Base-by-base conservation (phyloP, 2,113 vertebrate genomes). In the Tringa solitaria region DNA sequence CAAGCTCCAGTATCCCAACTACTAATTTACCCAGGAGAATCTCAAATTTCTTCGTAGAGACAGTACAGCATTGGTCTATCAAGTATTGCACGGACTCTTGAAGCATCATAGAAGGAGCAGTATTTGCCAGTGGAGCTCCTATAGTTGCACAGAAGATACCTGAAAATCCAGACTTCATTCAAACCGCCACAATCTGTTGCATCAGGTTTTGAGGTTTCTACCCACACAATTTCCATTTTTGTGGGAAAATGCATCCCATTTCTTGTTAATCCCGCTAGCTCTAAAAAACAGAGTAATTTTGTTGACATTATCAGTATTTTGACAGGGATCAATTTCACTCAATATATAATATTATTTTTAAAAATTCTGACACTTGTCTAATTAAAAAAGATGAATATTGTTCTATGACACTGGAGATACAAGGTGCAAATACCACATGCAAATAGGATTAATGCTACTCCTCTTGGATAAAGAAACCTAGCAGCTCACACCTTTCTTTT, bases 341-440 rank as follows among this genome's bases (percentile, higher is more conserved):
- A 39, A 63, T 82, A 77, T 72, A 81, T 56, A 68, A 84, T 69
- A 75, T 14, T 64, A 18, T 65, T 90, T 91, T 63, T 9, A 35
- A 89, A 81, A 46, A 64, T 76, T 48, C 84, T 85, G 88, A 84
- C 77, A 89, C 65, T 80, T 88, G 23, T 59, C 82, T 97, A 84
- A 96, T 93, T 93, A 93, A 64, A 92, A 81, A 95, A 95, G 72
- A 95, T 54, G 45, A 83, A 64, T 83, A 92, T 68, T 91, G 12
- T 20, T 77, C 37, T 60, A 3, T 75, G 70, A 77, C 65, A 93
- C 85, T 30, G 32, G 74, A 95, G 57, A 92, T 83, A 93, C 43
- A 87, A 92, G 77, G 79, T 91, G 93, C 45, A 96, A 97, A 96
- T 69, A 92, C 77, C 87, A 94, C 79, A 91, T 85, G 72, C 57